Base-by-base conservation (phyloP, 23 tunicate species). In the Styela clava region DNA sequence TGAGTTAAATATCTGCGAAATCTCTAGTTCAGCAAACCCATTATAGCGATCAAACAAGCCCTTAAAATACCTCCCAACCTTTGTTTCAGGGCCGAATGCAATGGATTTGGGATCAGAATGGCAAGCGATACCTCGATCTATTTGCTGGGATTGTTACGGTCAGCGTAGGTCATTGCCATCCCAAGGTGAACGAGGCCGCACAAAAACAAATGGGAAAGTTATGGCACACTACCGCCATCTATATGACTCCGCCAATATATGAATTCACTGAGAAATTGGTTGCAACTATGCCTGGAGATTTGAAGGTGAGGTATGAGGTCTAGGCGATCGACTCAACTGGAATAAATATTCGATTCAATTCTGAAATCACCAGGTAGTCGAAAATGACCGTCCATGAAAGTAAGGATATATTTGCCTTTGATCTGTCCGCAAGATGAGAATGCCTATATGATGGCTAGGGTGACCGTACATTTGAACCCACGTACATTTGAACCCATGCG, bases 111-210 rank as follows among this genome's bases (percentile, higher is more conserved):
- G 99, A 96, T 74, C 84, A 96, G 72, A 79, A 78, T n/a, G 99
- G 99, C 0, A 79, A 81, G 33, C 78, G 92, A 77, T 96, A 84
- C 69, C 74, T 96, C 70, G 99, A 96, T 74, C 33, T 96, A 82
- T 96, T 96, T 63, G 94, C 87, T 31, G 99, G 99, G 28, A 96
- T 96, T 25, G 97, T 86, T 1, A 96, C 99, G 5, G 90, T 96
- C 28, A 78, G 94, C 26, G 99, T 96, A 35, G 99, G 99, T 2
- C 99, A 96, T 70, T 96, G 99, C 52, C 99, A 96, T 73, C 94
- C 97, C 34, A 85, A 74, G 21, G 91, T 96, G 2, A 37, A 9
- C 70, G 87, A 78, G 25, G 91, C 83, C 21, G 64, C 94, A 5
- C 82, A 52, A 31, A 62, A 81, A 22, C 99, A 96, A 69, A 5